Conservation (phyloP, 2,888 invertebrate genomes). For the Agrotis ipsilon region DNA sequence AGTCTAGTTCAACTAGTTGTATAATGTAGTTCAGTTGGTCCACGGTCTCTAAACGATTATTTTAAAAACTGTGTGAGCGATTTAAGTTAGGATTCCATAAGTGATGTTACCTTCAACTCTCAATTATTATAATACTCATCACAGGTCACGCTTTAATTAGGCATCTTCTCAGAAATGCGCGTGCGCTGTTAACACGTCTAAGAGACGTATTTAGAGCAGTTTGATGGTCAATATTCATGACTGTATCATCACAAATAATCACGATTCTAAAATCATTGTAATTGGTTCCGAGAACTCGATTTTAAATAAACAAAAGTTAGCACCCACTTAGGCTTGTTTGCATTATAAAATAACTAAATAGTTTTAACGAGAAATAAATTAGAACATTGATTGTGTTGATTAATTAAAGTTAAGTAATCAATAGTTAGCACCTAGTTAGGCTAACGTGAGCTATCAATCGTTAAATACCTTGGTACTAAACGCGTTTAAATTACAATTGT, state of each 20-base stretch:
- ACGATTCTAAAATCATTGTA: background rate
- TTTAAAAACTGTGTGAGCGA: background rate
- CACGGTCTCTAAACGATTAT: too few relatives aligned
- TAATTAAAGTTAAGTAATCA: background rate
- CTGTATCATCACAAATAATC: background rate
- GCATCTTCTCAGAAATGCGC: slow-evolving; percentile 13
- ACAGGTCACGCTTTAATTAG: slow-evolving; percentile 21
- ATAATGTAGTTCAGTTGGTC: too few relatives aligned
- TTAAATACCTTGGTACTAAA: background rate
- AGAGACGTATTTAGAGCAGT: slow-evolving; percentile 16
- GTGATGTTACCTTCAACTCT: slow-evolving; percentile 21
- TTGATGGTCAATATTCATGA: slow-evolving; percentile 8
- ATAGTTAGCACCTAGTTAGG: background rate
- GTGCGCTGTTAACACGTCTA: slow-evolving; percentile 17
- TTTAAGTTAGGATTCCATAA: background rate
- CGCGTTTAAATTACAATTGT: background rate
- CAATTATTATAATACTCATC: slow-evolving; percentile 25
- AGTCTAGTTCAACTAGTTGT: too few relatives aligned
- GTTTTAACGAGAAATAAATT: background rate
- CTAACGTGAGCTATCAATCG: background rate
- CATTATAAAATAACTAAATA: background rate
- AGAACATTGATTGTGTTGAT: background rate
- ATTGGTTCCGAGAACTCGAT: background rate
- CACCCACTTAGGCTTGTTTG: background rate
- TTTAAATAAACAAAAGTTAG: background rate